Base-by-base conservation (phyloP, 2,113 vertebrate species). In the Pterocles gutturalis region DNA sequence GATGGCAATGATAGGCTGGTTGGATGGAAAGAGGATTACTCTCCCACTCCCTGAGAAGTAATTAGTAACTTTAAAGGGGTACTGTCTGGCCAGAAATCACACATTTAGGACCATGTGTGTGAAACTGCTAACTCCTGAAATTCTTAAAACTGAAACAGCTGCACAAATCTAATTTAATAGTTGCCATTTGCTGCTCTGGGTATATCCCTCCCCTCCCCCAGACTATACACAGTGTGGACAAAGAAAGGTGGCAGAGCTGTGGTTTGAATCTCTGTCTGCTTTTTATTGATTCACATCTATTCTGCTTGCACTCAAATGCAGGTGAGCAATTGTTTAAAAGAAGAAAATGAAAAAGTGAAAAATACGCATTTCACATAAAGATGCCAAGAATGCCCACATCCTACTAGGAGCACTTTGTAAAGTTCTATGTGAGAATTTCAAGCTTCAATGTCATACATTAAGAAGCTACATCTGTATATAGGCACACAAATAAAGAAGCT, bases 11-110 rank as follows among this genome's bases (percentile, higher is more conserved):
- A 92, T 92, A 94, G 94, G 41, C 64, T 86, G 18, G 1, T 79
- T 83, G 91, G 84, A 93, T 75, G 71, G 72, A 94, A 95, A 95
- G 81, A 73, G 77, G 90, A 83, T 96, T 96, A 92, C 64, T 96
- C 77, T 95, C 83, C 65, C 21, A 53, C 53, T 73, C 49, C 22
- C 58, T 51, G 54, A 91, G 62, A 91, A 82, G 73, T 85, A 89
- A 80, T 93, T 66, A 85, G 81, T 61, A 49, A 90, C 72, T 90
- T 89, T 85, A 86, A 91, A 95, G 77, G 83, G 36, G 43, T 41
- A 72, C 80, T 38, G 51, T 41, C 60, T 83, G 87, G 61, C 45
- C 53, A 95, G 85, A 89, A 87, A 88, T 70, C 90, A 90, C 17
- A 73, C n/a, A 21, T 62, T 22, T 66, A 90, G 64, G 76, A 66